Conservation (phyloP, 2,888 invertebrate species). For the Sinotaia quadrata region DNA sequence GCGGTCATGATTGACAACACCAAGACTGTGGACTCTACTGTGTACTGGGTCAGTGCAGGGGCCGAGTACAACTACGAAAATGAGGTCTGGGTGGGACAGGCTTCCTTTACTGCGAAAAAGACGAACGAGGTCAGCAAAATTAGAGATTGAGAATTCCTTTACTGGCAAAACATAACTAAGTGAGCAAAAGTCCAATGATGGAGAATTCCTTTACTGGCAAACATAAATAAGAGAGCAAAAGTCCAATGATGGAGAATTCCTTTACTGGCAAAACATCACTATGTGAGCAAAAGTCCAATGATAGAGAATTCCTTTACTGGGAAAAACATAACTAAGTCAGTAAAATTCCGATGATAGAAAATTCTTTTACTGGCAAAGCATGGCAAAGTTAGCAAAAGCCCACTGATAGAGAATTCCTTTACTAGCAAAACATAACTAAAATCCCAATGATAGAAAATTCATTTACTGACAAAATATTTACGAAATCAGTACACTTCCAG, state of each 20-base stretch:
- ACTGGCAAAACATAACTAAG: neutral
- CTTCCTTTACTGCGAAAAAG: slow-evolving; percentile 48
- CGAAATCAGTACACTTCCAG: too few relatives aligned
- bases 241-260: neutral
- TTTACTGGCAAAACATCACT: neutral
- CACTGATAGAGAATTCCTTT: neutral
- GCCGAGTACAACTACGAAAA: slow-evolving; percentile 65
- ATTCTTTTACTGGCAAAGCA: neutral
- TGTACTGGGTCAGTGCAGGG: slow-evolving; percentile 70
- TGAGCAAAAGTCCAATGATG: neutral
- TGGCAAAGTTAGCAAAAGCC: neutral
- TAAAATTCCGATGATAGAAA: too few relatives aligned
- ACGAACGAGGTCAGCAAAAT: slow-evolving; percentile 37
- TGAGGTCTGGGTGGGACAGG: slow-evolving; percentile 69
- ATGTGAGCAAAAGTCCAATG: neutral
- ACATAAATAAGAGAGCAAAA: too few relatives aligned
- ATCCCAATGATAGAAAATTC: too few relatives aligned
- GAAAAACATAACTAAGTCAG: too few relatives aligned
- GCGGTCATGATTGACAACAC: slow-evolving; percentile 59
- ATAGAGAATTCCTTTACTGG: neutral
- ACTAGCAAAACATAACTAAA: too few relatives aligned
- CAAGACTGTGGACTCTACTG: slow-evolving; percentile 36
- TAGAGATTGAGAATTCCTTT: neutral
- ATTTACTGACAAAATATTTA: too few relatives aligned
- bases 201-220: neutral